phyloP scores from a whole-genome alignment of 2,888 invertebrate genomes.

The Pachydiplax longipennis region DNA sequence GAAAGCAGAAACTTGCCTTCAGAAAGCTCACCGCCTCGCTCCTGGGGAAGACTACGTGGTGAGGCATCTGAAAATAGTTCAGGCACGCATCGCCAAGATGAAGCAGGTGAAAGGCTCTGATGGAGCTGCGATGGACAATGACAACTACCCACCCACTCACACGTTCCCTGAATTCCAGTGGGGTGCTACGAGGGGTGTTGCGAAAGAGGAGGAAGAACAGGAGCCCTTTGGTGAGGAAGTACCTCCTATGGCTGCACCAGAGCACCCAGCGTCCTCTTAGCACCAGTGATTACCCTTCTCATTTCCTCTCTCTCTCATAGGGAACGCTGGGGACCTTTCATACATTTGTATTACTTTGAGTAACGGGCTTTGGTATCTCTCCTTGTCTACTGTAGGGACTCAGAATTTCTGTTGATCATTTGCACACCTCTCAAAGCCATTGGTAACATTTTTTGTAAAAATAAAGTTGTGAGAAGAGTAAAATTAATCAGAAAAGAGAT shows the following conservation, averaged over 20 bases:
- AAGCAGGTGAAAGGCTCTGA: conserved; percentile 8
- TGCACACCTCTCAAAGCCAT: conserved; percentile 45
- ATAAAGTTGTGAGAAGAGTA: background rate
- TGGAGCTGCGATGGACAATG: background rate
- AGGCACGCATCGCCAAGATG: conserved; percentile 66
- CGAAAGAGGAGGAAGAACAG: conserved; percentile 40
- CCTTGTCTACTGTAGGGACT: too few relatives aligned
- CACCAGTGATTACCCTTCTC: conserved; percentile 44
- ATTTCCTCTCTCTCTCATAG: background rate
- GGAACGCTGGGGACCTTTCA: background rate
- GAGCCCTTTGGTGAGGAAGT: background rate
- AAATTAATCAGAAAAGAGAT: background rate
- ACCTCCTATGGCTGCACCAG: background rate
- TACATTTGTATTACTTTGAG: conserved; percentile 3
- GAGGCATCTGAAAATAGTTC: conserved; percentile 88
- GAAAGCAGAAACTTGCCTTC: conserved; percentile 85
- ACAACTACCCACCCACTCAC: conserved; percentile 2
- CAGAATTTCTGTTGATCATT: conserved; percentile 43
- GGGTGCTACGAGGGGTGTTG: conserved; percentile 42
- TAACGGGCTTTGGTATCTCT: conserved; percentile 25
- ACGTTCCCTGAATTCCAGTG: conserved; percentile 21
- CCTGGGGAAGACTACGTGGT: conserved; percentile 91
- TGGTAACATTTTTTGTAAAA: conserved; percentile 18
- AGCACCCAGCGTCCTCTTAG: conserved; percentile 49
- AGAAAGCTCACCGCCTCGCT: conserved; percentile 80